A percentile compares a stretch with the other conserved stretches of the same genome.
Evolutionary conservation across 1,140 invertebrate species (phyloP).

Genomic region (Anoplophora glabripennis): DNA sequence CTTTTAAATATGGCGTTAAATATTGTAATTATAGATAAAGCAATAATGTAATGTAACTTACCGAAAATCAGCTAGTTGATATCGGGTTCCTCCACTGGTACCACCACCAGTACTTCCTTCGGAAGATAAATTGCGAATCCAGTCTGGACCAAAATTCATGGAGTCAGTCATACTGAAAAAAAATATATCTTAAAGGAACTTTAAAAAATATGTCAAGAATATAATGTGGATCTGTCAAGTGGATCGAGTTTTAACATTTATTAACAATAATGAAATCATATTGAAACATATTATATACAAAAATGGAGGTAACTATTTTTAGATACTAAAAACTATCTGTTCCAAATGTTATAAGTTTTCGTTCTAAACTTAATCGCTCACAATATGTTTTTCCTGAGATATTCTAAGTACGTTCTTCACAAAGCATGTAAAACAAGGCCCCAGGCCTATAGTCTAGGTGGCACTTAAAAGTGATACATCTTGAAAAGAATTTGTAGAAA

Average conservation of each 20-base stretch:
- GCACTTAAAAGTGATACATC: conserved; percentile 23
- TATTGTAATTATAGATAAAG: too few species aligned
- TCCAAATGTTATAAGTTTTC: background rate
- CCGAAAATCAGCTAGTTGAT: conserved; percentile 70
- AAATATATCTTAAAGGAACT: conserved; percentile 3
- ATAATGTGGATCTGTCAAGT: background rate
- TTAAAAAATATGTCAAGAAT: background rate
- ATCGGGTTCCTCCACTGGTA: conserved; percentile 44
- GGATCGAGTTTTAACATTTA: background rate
- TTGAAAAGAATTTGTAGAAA: background rate
- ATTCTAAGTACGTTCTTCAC: background rate
- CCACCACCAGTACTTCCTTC: conserved; percentile 49
- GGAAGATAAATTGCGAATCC: conserved; percentile 64
- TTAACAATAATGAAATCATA: background rate
- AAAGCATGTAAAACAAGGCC: conserved; percentile 26
- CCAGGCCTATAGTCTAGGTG: conserved; percentile 39
- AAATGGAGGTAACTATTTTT: conserved; percentile 42
- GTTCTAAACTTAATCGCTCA: background rate
- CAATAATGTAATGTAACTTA: conserved; percentile 24
- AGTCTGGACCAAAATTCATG: conserved; percentile 73
- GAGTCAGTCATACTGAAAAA: conserved; percentile 47
- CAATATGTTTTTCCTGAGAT: too few species aligned
- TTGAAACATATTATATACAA: conserved; percentile 17
- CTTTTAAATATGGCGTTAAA: too few species aligned
- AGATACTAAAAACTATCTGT: conserved; percentile 23